A percentile compares a stretch with the other conserved stretches of the same genome.
Conservation (phyloP, 2,797 vertebrate genomes). For the Sebastolobus alascanus region DNA sequence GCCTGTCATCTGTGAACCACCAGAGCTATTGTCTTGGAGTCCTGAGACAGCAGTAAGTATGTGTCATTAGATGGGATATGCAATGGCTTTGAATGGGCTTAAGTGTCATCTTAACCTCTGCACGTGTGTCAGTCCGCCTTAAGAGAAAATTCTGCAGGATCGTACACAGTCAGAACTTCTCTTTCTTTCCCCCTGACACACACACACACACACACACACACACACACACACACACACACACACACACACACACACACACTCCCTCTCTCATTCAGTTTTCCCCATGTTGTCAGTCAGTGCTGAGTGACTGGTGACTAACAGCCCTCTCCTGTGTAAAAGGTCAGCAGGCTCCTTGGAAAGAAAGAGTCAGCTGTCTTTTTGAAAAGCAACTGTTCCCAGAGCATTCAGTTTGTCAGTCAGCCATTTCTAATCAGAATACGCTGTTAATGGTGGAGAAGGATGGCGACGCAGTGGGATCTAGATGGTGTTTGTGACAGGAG, state of each 20-base stretch:
- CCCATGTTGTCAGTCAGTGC: conserved; percentile 76
- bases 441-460: conserved; percentile 68
- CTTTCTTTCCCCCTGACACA: background rate
- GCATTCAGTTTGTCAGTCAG: conserved; percentile 58
- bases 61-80: conserved; percentile 64
- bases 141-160: conserved; percentile 59
- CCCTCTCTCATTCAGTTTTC: conserved; percentile 68
- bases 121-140: conserved; percentile 61
- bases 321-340: conserved; percentile 73
- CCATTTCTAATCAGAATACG: conserved; percentile 77
- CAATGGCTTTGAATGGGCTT: conserved; percentile 66
- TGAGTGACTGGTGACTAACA: conserved; percentile 81
- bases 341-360: conserved; percentile 71
- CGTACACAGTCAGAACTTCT: conserved; percentile 34
- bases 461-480: conserved; percentile 36
- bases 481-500: conserved; percentile 46
- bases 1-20: conserved; percentile 54
- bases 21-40: conserved; percentile 47
- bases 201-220: background rate
- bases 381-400: conserved; percentile 79
- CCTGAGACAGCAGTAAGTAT: conserved; percentile 55
- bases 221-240: conserved; percentile 16
- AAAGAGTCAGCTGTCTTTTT: conserved; percentile 78
- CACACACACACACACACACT: conserved; percentile 13
- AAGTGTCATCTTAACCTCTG: conserved; percentile 74